phyloP scores from a whole-genome alignment of 1,140 invertebrate genomes.

The Heliconius nattereri region DNA sequence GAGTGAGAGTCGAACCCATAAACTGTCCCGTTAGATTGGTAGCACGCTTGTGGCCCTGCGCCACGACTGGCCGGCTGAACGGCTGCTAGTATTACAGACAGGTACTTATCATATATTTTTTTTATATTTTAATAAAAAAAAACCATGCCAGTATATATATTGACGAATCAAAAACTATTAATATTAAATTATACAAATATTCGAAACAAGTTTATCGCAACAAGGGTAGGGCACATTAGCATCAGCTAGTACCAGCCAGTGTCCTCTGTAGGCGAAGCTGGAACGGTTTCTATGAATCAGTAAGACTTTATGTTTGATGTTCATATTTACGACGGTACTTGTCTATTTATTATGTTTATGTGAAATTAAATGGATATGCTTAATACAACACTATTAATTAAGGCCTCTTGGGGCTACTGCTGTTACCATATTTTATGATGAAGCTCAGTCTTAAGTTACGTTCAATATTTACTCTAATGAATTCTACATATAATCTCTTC shows the following conservation, averaged over 20 bases:
- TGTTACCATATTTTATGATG: slow-evolving; percentile 16
- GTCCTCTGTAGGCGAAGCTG: neutral
- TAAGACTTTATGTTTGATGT: slow-evolving; percentile 29
- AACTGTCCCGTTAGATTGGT: no score
- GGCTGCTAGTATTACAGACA: no score
- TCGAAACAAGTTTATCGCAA: neutral
- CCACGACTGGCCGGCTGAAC: no score
- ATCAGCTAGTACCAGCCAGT: neutral
- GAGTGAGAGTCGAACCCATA: no score
- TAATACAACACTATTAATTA: slow-evolving; percentile 34
- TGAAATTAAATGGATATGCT: slow-evolving; percentile 35
- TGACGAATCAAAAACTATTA: no score
- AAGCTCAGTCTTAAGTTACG: neutral
- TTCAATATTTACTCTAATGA: neutral
- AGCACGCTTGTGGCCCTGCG: no score
- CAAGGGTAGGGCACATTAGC: slow-evolving; percentile 6
- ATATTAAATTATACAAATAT: neutral
- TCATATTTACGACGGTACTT: slow-evolving; percentile 23
- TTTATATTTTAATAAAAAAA: no score
- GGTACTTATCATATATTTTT: no score
- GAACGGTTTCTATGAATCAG: slow-evolving; percentile 26
- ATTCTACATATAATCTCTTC: neutral
- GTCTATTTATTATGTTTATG: slow-evolving; percentile 37
- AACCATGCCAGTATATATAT: no score
- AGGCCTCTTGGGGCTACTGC: slow-evolving; percentile 14